Percentiles rank a stretch among this genome's conserved stretches.
phyloP scores from a whole-genome alignment of 1,140 invertebrate genomes.

The Dinoponera quadriceps region DNA sequence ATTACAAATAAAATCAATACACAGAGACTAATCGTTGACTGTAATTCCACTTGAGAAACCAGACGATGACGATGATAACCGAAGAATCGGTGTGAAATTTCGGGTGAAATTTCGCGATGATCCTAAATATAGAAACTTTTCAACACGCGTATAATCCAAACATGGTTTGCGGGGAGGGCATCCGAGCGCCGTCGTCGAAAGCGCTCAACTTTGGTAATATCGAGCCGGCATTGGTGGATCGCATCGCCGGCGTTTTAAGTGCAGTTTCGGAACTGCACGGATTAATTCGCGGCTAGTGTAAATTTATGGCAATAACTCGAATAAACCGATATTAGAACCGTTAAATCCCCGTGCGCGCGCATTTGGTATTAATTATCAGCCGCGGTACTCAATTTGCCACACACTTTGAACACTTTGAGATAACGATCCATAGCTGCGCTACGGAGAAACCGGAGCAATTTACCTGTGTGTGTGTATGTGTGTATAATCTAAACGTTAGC shows the following conservation, averaged over 20 bases:
- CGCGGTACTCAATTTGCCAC: slow-evolving; percentile 36
- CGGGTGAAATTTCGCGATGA: no score
- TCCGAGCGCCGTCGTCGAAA: background rate
- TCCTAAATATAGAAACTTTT: background rate
- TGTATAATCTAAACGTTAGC: no score
- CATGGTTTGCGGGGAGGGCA: background rate
- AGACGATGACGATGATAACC: background rate
- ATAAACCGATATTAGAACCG: slow-evolving; percentile 52
- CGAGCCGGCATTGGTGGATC: background rate
- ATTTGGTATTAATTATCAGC: slow-evolving; percentile 56
- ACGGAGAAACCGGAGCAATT: slow-evolving; percentile 33
- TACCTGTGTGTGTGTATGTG: slow-evolving; percentile 35
- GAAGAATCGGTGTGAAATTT: background rate
- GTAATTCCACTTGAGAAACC: no score
- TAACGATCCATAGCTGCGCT: slow-evolving; percentile 43
- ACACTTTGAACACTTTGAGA: slow-evolving; percentile 42
- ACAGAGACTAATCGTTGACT: background rate
- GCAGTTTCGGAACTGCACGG: slow-evolving; percentile 8
- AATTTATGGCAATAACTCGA: slow-evolving; percentile 50
- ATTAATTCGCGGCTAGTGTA: slow-evolving; percentile 48
- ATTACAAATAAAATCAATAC: background rate
- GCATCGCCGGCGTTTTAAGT: slow-evolving; percentile 9
- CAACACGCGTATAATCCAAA: background rate
- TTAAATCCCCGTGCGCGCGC: slow-evolving; percentile 29
- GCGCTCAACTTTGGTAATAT: slow-evolving; percentile 11